phyloP scores from a whole-genome alignment of 2,113 vertebrate genomes.

The Emydura subglobosa region DNA sequence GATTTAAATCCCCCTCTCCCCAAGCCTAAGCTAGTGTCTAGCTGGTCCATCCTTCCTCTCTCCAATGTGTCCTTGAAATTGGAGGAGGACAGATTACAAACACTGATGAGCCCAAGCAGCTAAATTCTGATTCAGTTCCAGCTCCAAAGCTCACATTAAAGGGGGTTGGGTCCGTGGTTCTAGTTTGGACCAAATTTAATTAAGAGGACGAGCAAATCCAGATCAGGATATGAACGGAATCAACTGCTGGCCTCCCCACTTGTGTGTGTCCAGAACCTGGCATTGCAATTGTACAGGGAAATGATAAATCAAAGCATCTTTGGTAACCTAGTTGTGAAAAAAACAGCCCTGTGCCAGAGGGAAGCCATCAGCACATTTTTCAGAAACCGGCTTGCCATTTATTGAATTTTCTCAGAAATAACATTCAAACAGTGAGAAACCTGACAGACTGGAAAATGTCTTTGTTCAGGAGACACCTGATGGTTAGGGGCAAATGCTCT shows the following conservation, averaged over 20 bases:
- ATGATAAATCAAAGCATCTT: not conserved
- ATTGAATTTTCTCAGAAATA: not conserved
- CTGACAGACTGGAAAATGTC: not conserved
- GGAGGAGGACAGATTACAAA: not conserved
- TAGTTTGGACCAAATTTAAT: fast-evolving
- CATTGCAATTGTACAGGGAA: not conserved
- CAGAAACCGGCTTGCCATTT: not conserved
- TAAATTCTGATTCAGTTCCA: not conserved
- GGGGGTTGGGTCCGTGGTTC: not conserved
- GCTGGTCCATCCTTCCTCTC: not conserved
- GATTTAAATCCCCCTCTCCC: not conserved
- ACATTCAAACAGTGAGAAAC: not conserved
- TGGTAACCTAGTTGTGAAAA: fast-evolving
- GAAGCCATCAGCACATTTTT: not conserved
- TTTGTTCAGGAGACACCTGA: constrained; percentile 20
- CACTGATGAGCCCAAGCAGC: not conserved
- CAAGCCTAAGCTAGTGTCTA: not conserved
- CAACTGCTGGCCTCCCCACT: not conserved
- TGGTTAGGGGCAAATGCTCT: not conserved
- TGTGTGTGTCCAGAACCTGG: not conserved
- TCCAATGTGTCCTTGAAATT: not conserved
- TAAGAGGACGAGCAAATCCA: fast-evolving
- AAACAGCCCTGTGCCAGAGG: fast-evolving
- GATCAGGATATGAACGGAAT: not conserved
- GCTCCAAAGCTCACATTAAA: not conserved